Conservation (phyloP, 2,888 invertebrate genomes). For the Amblyteles armatorius region DNA sequence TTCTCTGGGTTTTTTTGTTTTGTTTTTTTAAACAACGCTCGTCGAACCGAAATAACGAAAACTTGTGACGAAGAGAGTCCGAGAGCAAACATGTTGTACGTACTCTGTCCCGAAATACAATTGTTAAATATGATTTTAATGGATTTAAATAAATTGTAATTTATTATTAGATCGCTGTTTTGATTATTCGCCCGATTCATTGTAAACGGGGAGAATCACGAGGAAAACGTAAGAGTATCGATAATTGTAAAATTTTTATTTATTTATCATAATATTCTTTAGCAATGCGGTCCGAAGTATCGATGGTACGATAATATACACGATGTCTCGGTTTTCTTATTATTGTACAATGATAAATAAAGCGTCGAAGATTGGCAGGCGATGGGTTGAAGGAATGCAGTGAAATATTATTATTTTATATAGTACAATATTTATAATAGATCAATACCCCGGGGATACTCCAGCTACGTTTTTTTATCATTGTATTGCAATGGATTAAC, state of each 20-base stretch:
- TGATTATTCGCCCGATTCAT: conserved; percentile 26
- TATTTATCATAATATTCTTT: conserved; percentile 38
- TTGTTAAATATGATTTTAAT: conserved; percentile 82
- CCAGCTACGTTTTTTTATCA: conserved; percentile 30
- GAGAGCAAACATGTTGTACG: conserved; percentile 72
- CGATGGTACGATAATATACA: conserved; percentile 60
- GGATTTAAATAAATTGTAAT: conserved; percentile 82
- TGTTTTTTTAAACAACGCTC: conserved; percentile 3
- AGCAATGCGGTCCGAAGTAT: conserved; percentile 33
- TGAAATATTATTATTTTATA: conserved; percentile 63
- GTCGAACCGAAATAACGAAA: conserved; percentile 9
- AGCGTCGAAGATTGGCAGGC: conserved; percentile 37
- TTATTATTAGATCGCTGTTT: conserved; percentile 79
- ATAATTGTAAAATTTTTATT: conserved; percentile 59
- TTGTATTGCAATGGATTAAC: conserved; percentile 43
- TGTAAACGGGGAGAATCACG: background rate
- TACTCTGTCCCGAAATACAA: conserved; percentile 75
- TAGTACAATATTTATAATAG: conserved; percentile 66
- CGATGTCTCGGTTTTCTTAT: conserved; percentile 31
- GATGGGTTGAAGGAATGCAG: conserved; percentile 62
- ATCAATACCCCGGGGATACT: conserved; percentile 60
- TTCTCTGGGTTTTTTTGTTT: conserved; percentile 36
- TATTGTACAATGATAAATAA: conserved; percentile 35
- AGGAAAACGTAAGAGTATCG: background rate
- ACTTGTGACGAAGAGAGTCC: conserved; percentile 71